Percentiles rank a stretch among this genome's conserved stretches.
phyloP scores from a whole-genome alignment of 2,888 invertebrate genomes.

The Sarcophaga variegata region DNA sequence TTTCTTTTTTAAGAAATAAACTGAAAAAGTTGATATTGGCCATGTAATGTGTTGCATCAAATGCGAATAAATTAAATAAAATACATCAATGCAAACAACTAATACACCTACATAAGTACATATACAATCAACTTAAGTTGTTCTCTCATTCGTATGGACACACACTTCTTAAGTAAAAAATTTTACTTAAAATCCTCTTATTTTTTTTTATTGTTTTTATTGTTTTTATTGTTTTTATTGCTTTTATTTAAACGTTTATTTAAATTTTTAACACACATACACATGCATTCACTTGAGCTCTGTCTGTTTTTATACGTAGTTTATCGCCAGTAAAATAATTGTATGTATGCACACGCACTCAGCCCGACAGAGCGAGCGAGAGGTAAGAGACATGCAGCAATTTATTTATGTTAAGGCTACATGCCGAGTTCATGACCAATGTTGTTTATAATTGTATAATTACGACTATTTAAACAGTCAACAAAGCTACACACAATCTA shows the following conservation, averaged over 20 bases:
- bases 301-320: too few species aligned
- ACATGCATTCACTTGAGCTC: background rate
- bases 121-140: background rate
- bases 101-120: background rate
- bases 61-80: background rate
- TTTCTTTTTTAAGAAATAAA: too few species aligned
- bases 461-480: constrained; percentile 40
- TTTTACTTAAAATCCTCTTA: constrained; percentile 18
- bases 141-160: background rate
- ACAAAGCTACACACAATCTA: too few species aligned
- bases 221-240: constrained; percentile 6
- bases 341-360: too few species aligned
- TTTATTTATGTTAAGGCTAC: background rate
- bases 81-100: background rate
- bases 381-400: too few species aligned
- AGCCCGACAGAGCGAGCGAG: too few species aligned
- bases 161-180: background rate
- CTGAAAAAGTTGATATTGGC: background rate
- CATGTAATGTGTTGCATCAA: background rate
- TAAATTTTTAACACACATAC: background rate
- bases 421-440: constrained; percentile 38
- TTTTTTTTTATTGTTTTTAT: background rate
- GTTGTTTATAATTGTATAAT: constrained; percentile 50
- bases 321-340: too few species aligned
- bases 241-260: background rate